A percentile compares a stretch with the other conserved stretches of the same genome.
Conservation (phyloP, 2,888 invertebrate species). For the Apotomis capreana region DNA sequence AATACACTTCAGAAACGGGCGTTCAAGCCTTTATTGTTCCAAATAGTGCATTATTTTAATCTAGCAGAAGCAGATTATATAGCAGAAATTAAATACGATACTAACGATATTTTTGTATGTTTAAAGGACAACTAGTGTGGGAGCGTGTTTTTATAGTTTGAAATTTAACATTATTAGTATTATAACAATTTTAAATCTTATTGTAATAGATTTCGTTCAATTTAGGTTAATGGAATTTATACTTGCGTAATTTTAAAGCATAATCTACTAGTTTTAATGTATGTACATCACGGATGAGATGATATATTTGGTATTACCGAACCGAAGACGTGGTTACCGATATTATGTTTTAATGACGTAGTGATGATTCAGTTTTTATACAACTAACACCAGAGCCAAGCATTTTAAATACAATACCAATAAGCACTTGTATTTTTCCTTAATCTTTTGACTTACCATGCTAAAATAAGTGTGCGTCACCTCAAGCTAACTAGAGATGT, state of each 20-base stretch:
- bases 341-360: constrained; percentile 49
- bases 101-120: constrained; percentile 78
- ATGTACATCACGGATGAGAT: constrained; percentile 64
- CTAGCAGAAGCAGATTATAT: constrained; percentile 46
- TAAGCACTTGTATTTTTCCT: constrained; percentile 27
- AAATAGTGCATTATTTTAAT: constrained; percentile 40
- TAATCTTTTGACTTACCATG: neutral
- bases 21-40: constrained; percentile 33
- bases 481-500: too few relatives aligned
- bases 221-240: constrained; percentile 49
- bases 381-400: constrained; percentile 27
- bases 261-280: constrained; percentile 65
- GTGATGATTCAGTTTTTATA: constrained; percentile 30
- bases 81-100: constrained; percentile 51
- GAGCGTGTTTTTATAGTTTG: constrained; percentile 47
- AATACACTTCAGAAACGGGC: constrained; percentile 30
- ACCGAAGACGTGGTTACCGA: constrained; percentile 71
- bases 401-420: constrained; percentile 32
- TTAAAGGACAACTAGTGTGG: constrained; percentile 65
- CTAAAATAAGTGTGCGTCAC: neutral
- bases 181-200: constrained; percentile 41
- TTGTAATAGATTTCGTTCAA: constrained; percentile 49
- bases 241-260: constrained; percentile 51
- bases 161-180: constrained; percentile 39
- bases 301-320: constrained; percentile 52